These are phyloP conservation scores for Tanaodytes sp. DNA, from an alignment of 2,888 invertebrate genomes.

Conservation along the genomic window DNA sequence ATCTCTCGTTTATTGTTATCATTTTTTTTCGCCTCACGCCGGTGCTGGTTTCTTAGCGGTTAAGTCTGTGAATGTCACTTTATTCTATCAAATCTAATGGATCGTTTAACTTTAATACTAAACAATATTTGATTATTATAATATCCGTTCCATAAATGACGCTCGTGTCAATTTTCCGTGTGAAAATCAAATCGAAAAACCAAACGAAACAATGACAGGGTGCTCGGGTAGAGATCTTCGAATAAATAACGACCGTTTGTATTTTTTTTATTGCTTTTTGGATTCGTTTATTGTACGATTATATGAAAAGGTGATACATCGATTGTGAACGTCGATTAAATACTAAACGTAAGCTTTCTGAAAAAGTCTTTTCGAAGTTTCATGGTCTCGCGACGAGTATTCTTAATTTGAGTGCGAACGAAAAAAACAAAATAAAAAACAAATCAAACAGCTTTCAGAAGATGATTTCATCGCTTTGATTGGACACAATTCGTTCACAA, in stretches of 20 bases:
- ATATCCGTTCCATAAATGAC: slow-evolving; percentile 34
- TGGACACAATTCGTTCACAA: background rate
- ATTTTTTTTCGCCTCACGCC: too few relatives aligned
- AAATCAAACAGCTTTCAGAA: too few relatives aligned
- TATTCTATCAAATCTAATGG: slow-evolving; percentile 50
- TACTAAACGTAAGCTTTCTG: too few relatives aligned
- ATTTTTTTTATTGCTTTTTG: slow-evolving; percentile 16
- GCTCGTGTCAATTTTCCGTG: slow-evolving; percentile 23
- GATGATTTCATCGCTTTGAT: too few relatives aligned
- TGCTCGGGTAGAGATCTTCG: slow-evolving; percentile 18
- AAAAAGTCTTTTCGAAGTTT: too few relatives aligned
- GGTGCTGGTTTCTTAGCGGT: slow-evolving; percentile 21
- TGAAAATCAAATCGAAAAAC: slow-evolving; percentile 9
- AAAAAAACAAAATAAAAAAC: too few relatives aligned
- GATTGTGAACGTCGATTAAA: slow-evolving; percentile 12
- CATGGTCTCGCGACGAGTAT: too few relatives aligned
- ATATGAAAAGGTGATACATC: slow-evolving; percentile 46
- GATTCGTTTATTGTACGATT: slow-evolving; percentile 40
- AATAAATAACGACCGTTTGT: slow-evolving; percentile 33
- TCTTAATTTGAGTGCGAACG: too few relatives aligned
- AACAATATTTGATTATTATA: slow-evolving; percentile 53
- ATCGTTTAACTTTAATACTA: slow-evolving; percentile 50
- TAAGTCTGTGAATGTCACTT: slow-evolving; percentile 23
- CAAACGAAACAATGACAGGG: slow-evolving; percentile 7
- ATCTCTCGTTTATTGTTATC: too few relatives aligned